A percentile compares a stretch with the other conserved stretches of the same genome.
Conservation (phyloP, 2,888 invertebrate species). For the Molanna angustata region DNA sequence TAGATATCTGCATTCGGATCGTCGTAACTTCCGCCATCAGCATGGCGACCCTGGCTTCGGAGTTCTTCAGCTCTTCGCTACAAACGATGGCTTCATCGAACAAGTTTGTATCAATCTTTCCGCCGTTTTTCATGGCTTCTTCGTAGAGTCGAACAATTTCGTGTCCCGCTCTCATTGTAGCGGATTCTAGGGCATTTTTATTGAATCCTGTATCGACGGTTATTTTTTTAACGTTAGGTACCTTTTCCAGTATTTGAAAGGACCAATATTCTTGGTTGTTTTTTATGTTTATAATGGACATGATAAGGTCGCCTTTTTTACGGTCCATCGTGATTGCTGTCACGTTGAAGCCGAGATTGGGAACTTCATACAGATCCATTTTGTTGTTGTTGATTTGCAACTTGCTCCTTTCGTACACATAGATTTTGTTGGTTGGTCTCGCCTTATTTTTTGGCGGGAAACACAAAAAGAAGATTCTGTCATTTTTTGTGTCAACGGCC, state of each 20-base stretch:
- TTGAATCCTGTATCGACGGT: neutral
- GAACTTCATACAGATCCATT: no score
- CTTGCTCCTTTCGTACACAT: no score
- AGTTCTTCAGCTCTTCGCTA: neutral
- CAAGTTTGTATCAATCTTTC: neutral
- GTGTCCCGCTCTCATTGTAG: neutral
- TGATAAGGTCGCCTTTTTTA: no score
- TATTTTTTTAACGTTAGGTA: no score
- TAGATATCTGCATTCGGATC: no score
- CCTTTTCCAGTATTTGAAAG: slow-evolving; percentile 10
- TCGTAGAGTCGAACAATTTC: slow-evolving; percentile 10
- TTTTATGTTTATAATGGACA: no score
- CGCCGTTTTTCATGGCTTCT: slow-evolving; percentile 1
- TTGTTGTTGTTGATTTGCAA: no score
- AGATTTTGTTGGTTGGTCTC: no score
- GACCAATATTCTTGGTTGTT: no score
- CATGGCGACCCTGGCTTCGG: neutral
- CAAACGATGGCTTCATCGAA: neutral
- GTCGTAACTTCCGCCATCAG: neutral
- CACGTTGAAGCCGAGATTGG: no score
- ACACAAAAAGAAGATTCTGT: slow-evolving; percentile 12
- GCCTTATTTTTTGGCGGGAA: no score
- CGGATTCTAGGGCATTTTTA: slow-evolving; percentile 7
- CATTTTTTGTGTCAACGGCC: slow-evolving; percentile 7
- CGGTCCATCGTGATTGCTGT: no score